Conservation (phyloP, 2,888 invertebrate genomes). For the Zygogramma bicolorata region DNA sequence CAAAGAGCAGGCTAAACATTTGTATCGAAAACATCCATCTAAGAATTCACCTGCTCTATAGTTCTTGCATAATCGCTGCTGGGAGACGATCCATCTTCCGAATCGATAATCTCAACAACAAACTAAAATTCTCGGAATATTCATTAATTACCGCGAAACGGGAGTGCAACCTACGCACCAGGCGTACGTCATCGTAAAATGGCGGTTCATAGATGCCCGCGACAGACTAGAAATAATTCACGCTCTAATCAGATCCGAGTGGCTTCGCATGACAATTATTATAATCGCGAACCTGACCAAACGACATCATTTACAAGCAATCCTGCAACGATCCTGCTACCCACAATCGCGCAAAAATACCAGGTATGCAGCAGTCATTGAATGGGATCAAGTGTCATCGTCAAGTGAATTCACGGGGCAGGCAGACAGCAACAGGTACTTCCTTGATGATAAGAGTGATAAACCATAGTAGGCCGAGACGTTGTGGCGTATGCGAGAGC, state of each 20-base stretch:
- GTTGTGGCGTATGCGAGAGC: slow-evolving; percentile 54
- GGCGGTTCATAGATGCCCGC: not conserved
- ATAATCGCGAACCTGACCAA: slow-evolving; percentile 29
- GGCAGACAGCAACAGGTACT: slow-evolving; percentile 44
- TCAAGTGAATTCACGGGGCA: slow-evolving; percentile 32
- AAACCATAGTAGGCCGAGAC: slow-evolving; percentile 58
- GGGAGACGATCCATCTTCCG: too few relatives aligned
- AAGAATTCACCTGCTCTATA: too few relatives aligned
- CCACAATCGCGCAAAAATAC: slow-evolving; percentile 37
- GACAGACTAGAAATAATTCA: slow-evolving; percentile 23
- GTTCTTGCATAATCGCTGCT: too few relatives aligned
- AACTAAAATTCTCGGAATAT: too few relatives aligned
- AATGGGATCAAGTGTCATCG: slow-evolving; percentile 43
- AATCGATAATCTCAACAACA: too few relatives aligned
- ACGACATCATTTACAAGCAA: slow-evolving; percentile 40
- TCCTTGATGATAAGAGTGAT: slow-evolving; percentile 59
- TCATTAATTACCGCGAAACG: slow-evolving; percentile 4
- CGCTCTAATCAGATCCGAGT: slow-evolving; percentile 33
- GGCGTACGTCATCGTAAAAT: not conserved
- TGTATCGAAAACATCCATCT: too few relatives aligned
- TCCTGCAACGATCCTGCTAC: slow-evolving; percentile 28
- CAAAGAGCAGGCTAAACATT: too few relatives aligned
- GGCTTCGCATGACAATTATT: slow-evolving; percentile 33
- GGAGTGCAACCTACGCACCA: not conserved
- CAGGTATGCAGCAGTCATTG: slow-evolving; percentile 35